phyloP scores from a whole-genome alignment of 2,113 vertebrate genomes.

The Holacanthus passer region DNA sequence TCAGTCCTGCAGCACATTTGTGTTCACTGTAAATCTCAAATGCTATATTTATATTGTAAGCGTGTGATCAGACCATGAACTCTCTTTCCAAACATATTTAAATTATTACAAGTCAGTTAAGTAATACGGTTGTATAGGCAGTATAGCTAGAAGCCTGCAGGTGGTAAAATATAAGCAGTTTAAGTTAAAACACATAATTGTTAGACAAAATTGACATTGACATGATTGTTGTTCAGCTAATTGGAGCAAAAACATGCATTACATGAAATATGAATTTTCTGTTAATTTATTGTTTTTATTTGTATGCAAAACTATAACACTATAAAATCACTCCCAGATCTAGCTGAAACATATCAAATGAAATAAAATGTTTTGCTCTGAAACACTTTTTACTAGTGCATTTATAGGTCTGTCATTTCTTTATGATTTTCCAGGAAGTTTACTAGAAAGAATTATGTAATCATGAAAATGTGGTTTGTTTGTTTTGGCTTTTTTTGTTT shows the following conservation, averaged over 20 bases:
- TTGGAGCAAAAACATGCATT: not conserved
- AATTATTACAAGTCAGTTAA: not conserved
- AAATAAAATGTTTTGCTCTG: not conserved
- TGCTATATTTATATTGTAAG: not conserved
- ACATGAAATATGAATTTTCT: not conserved
- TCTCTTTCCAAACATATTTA: not conserved
- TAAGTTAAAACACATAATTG: not conserved
- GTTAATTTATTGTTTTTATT: not conserved
- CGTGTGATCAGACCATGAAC: slow-evolving; percentile 2
- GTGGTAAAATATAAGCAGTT: not conserved
- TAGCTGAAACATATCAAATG: not conserved
- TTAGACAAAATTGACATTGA: too few species aligned
- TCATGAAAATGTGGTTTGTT: too few species aligned
- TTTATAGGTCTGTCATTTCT: not conserved
- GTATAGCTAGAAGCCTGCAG: not conserved
- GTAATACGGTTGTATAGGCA: not conserved
- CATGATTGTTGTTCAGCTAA: not conserved
- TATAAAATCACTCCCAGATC: not conserved
- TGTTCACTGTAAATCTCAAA: not conserved
- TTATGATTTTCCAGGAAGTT: not conserved
- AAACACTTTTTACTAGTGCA: not conserved
- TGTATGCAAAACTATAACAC: too few species aligned
- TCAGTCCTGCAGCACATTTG: slow-evolving; percentile 17
- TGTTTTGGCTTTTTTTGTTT: too few species aligned
- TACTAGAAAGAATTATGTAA: not conserved